These are phyloP conservation scores for Drosophila sturtevanti DNA, from an alignment of 1,140 invertebrate genomes.

Conservation along the genomic window DNA sequence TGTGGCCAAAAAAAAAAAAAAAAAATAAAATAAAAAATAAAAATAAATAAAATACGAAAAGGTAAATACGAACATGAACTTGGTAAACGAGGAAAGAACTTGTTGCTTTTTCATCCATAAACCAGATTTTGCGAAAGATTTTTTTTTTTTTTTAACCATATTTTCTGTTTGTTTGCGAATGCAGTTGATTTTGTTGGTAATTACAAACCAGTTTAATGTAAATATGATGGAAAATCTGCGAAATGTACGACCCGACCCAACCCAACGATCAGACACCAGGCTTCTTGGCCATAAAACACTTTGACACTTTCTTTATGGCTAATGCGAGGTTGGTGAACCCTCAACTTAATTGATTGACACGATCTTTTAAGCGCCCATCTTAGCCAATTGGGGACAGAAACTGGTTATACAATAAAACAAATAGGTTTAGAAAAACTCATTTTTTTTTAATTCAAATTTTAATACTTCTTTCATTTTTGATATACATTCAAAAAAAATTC, in stretches of 20 bases:
- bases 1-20: not conserved
- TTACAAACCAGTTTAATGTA: slow-evolving; percentile 73
- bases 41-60: not conserved
- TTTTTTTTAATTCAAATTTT: no score
- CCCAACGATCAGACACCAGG: not conserved
- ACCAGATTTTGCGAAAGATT: slow-evolving; percentile 16
- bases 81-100: slow-evolving; percentile 24
- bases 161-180: slow-evolving; percentile 14
- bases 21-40: slow-evolving; percentile 9
- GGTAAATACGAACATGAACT: slow-evolving; percentile 11
- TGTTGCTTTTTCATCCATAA: slow-evolving; percentile 28
- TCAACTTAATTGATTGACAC: slow-evolving; percentile 38
- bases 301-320: slow-evolving; percentile 69
- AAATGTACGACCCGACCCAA: slow-evolving; percentile 16
- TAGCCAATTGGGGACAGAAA: not conserved
- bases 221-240: slow-evolving; percentile 53
- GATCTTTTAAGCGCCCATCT: not conserved
- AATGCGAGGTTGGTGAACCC: slow-evolving; percentile 59
- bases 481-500: no score
- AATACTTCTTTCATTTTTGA: no score
- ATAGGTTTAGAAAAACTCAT: no score
- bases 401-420: no score
- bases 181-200: slow-evolving; percentile 40
- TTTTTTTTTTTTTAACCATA: slow-evolving; percentile 10
- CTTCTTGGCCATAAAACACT: slow-evolving; percentile 45